Evolutionary conservation across 2,113 vertebrate genomes (phyloP).

Genomic region (Oryctolagus cuniculus): DNA sequence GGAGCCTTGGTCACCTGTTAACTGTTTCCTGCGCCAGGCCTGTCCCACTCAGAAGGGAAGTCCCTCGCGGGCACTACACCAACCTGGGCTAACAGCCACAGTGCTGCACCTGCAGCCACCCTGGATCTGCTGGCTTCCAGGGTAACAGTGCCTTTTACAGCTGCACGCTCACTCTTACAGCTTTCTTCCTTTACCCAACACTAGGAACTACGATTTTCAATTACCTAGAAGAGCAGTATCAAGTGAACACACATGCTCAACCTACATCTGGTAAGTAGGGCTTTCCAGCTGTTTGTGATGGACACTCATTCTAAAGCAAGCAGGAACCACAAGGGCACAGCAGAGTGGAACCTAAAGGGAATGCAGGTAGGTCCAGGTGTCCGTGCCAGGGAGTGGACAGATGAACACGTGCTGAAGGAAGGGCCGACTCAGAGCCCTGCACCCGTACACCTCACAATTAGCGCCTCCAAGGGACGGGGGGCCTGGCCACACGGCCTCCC

Average conservation of each 20-base stretch:
- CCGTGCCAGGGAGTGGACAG: neutral
- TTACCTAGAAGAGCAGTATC: neutral
- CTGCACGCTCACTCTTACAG: rapidly evolving
- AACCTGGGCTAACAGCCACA: neutral
- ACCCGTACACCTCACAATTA: neutral
- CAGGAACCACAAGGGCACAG: neutral
- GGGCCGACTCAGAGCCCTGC: neutral
- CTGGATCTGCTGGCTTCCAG: rapidly evolving
- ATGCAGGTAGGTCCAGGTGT: no score
- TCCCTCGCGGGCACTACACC: neutral
- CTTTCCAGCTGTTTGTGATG: neutral
- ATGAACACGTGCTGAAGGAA: neutral
- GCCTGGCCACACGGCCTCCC: rapidly evolving
- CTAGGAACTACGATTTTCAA: neutral
- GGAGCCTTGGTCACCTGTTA: no score
- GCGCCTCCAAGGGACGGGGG: neutral
- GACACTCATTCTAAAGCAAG: neutral
- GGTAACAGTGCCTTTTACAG: neutral
- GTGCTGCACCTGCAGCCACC: neutral
- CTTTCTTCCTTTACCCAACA: neutral
- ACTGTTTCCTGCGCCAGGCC: neutral
- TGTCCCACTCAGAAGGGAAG: neutral
- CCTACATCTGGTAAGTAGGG: neutral
- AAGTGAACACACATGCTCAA: neutral
- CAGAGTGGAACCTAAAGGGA: neutral